A percentile compares a stretch with the other conserved stretches of the same genome.
phyloP scores from a whole-genome alignment of 1,140 invertebrate species.

The Drosophila nannoptera region DNA sequence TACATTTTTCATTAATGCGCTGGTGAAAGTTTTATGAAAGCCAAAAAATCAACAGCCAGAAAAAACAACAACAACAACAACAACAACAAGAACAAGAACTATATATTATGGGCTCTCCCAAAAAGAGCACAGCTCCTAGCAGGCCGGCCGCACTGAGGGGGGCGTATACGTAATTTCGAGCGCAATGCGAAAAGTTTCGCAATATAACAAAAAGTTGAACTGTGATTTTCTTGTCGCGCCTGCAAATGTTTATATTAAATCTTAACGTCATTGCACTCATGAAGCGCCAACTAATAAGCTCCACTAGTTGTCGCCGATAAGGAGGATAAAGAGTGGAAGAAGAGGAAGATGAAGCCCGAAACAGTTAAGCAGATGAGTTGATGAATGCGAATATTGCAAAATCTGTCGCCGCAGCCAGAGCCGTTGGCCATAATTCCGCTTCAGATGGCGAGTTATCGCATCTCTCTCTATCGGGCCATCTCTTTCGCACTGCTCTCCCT shows the following conservation, averaged over 20 bases:
- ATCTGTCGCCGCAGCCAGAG: constrained; percentile 21
- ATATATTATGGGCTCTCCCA: constrained; percentile 10
- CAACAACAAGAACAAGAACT: constrained; percentile 11
- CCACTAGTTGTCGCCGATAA: background rate
- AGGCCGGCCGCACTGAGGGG: constrained; percentile 3
- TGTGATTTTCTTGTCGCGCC: constrained; percentile 71
- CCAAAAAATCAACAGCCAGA: constrained; percentile 12
- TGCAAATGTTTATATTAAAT: constrained; percentile 50
- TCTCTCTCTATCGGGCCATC: constrained; percentile 2
- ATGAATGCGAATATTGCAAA: constrained; percentile 31
- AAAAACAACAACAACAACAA: constrained; percentile 7
- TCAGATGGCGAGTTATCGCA: constrained; percentile 36
- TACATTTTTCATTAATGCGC: constrained; percentile 43
- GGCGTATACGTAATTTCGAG: constrained; percentile 45
- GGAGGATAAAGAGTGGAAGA: background rate
- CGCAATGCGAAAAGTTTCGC: constrained; percentile 64
- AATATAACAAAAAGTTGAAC: constrained; percentile 68
- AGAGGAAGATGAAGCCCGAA: background rate
- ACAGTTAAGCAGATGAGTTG: constrained; percentile 32
- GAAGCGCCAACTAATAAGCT: constrained; percentile 14
- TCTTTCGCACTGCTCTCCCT: background rate
- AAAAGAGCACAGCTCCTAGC: constrained; percentile 1
- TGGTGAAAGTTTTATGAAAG: constrained; percentile 26
- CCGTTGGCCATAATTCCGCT: constrained; percentile 29
- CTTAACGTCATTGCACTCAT: constrained; percentile 17